These are phyloP conservation scores for Syngnathus scovelli DNA, from an alignment of 2,113 vertebrate species.

Conservation along the genomic window DNA sequence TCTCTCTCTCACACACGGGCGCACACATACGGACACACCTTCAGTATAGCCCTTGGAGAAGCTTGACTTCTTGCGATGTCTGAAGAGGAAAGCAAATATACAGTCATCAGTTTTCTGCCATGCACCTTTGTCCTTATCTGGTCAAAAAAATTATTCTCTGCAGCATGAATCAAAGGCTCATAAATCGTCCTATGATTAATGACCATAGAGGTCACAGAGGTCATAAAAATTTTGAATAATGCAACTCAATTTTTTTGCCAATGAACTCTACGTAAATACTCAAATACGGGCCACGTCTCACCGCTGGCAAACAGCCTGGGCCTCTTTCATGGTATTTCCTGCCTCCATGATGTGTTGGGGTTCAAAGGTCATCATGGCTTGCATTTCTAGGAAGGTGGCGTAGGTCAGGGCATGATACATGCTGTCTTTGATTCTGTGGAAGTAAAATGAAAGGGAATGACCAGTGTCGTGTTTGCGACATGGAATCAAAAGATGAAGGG, in stretches of 20 bases:
- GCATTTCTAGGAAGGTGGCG: constrained; percentile 96
- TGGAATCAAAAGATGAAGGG: not conserved
- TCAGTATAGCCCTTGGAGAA: constrained; percentile 88
- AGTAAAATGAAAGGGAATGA: constrained; percentile 23
- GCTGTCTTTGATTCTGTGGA: constrained; percentile 86
- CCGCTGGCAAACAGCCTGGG: constrained; percentile 88
- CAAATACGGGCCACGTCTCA: constrained; percentile 40
- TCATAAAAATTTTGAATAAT: not conserved
- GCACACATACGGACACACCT: constrained; percentile 71
- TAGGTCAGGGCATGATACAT: constrained; percentile 96
- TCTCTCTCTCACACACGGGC: not conserved
- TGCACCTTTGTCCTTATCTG: not conserved
- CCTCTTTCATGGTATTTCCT: constrained; percentile 93
- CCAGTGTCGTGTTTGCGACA: not conserved
- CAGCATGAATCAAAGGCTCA: no score
- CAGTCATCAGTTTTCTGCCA: not conserved
- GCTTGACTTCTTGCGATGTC: constrained; percentile 86
- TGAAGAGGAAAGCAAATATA: constrained; percentile 46
- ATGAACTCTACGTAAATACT: not conserved
- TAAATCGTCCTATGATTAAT: no score
- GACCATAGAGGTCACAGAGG: no score
- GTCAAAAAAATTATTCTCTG: not conserved
- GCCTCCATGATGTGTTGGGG: constrained; percentile 87
- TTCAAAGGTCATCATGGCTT: constrained; percentile 98
- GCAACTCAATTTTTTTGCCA: not conserved